These are phyloP conservation scores for Andrena dorsata DNA, from an alignment of 2,888 invertebrate genomes.

Conservation along the genomic window DNA sequence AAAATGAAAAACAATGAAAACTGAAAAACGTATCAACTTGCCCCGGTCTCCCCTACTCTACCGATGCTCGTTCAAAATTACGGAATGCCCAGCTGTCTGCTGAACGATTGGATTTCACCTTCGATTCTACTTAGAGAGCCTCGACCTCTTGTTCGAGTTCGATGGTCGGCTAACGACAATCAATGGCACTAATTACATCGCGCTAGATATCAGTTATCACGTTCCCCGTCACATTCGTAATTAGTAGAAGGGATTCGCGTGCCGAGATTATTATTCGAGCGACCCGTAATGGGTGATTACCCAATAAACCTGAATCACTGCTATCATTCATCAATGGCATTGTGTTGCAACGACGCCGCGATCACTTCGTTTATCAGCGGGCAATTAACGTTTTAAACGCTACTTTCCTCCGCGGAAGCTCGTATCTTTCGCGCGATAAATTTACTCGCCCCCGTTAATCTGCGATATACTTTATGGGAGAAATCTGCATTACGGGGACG, in stretches of 20 bases:
- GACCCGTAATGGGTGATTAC: conserved; percentile 46
- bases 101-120: neutral
- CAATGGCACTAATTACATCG: conserved; percentile 61
- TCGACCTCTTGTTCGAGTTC: conserved; percentile 3
- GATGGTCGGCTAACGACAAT: conserved; percentile 24
- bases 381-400: neutral
- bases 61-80: no score
- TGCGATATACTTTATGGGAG: no score
- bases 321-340: conserved; percentile 29
- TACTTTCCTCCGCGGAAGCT: neutral
- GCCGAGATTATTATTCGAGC: conserved; percentile 59
- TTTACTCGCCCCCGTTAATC: neutral
- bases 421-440: neutral
- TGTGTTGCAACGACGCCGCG: neutral
- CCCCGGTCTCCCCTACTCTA: no score
- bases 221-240: conserved; percentile 55
- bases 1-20: no score
- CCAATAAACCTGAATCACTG: conserved; percentile 59
- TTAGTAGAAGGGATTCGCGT: conserved; percentile 57
- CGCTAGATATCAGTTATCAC: conserved; percentile 67
- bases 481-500: no score
- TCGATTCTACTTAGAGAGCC: neutral
- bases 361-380: neutral
- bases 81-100: no score
- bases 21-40: no score